Percentiles rank a stretch among this genome's conserved stretches.
phyloP scores from a whole-genome alignment of 2,113 vertebrate genomes.

The Caranx ignobilis region DNA sequence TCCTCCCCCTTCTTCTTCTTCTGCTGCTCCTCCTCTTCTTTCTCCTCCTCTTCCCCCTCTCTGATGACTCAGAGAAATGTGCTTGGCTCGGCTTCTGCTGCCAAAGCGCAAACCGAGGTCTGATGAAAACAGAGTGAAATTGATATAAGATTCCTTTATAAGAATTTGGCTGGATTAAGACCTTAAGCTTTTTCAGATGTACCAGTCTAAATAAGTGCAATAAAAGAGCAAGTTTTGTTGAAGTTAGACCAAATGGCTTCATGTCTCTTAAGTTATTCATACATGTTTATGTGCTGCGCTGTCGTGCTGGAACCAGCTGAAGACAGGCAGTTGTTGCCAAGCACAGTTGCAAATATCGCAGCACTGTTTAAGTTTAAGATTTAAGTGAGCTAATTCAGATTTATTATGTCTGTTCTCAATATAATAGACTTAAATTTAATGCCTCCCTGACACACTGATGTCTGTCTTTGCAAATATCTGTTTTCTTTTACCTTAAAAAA shows the following conservation, averaged over 20 bases:
- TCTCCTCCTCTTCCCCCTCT: slow-evolving; percentile 24
- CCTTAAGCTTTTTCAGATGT: slow-evolving; percentile 72
- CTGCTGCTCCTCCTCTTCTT: slow-evolving; percentile 4
- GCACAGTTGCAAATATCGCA: slow-evolving; percentile 19
- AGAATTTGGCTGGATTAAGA: slow-evolving; percentile 51
- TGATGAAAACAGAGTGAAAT: slow-evolving; percentile 68
- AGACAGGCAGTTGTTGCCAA: slow-evolving; percentile 44
- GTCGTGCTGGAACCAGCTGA: slow-evolving; percentile 38
- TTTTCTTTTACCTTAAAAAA: slow-evolving; percentile 1
- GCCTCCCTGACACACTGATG: not conserved
- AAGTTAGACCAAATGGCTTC: slow-evolving; percentile 31
- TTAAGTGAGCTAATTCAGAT: slow-evolving; percentile 2
- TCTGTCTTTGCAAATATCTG: not conserved
- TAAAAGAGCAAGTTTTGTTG: slow-evolving; percentile 46
- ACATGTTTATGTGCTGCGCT: slow-evolving; percentile 30
- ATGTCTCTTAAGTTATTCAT: slow-evolving; percentile 45
- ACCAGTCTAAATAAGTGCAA: slow-evolving; percentile 57
- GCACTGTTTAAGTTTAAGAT: slow-evolving; percentile 40
- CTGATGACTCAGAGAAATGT: slow-evolving; percentile 85
- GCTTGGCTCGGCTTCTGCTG: slow-evolving; percentile 71
- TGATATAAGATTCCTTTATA: slow-evolving; percentile 66
- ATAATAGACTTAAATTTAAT: not conserved
- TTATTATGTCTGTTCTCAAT: slow-evolving; percentile 19
- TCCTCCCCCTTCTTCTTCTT: slow-evolving; percentile 37
- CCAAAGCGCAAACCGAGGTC: slow-evolving; percentile 62